Evolutionary conservation across 2,113 vertebrate species (phyloP).

Genomic region (Erythrocercus mccallii): DNA sequence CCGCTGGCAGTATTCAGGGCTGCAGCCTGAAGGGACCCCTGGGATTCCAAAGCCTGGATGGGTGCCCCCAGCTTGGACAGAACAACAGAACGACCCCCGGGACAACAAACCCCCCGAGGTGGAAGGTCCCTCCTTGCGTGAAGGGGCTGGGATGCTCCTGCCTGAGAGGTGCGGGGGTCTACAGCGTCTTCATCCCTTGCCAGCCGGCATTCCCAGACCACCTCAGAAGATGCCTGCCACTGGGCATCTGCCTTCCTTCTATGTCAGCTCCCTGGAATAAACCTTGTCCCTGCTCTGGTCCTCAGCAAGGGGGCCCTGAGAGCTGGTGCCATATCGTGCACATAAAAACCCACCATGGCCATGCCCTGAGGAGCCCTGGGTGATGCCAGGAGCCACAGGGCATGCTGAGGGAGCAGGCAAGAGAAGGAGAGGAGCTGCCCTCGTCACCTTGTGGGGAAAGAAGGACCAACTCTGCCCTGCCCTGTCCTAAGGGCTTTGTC

Average conservation of each 20-base stretch:
- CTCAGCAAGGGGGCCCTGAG: neutral
- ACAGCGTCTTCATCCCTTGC: neutral
- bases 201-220: neutral
- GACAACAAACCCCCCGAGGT: neutral
- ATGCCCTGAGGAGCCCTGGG: neutral
- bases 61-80: neutral
- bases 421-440: neutral
- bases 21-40: neutral
- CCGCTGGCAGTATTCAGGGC: accelerated
- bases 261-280: neutral
- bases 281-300: neutral
- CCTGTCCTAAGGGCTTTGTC: neutral
- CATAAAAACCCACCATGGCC: neutral
- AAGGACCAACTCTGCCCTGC: neutral
- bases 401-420: neutral
- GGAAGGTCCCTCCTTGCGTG: neutral
- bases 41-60: neutral
- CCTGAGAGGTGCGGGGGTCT: neutral
- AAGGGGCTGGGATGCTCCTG: neutral
- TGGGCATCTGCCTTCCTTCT: neutral
- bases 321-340: neutral
- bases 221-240: neutral
- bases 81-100: neutral
- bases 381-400: neutral
- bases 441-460: neutral